Evolutionary conservation across 2,888 invertebrate species (phyloP).

Genomic region (Panzeria rudis): DNA sequence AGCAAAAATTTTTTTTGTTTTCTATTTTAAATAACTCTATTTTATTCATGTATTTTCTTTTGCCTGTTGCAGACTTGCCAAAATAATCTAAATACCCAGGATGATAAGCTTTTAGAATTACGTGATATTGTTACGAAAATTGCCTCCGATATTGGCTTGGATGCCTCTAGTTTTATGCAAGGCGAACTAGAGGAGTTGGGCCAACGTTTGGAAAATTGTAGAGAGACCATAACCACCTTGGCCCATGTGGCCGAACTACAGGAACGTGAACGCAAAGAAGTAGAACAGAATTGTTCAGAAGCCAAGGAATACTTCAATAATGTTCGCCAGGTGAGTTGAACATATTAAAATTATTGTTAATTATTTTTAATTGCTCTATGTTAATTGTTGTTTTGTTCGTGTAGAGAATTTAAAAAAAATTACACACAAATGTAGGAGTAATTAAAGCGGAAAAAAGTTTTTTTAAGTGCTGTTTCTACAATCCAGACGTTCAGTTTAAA

Average conservation of each 20-base stretch:
- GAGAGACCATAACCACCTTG: slow-evolving; percentile 89
- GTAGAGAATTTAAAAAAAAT: background rate
- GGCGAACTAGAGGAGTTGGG: slow-evolving; percentile 91
- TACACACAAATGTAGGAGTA: background rate
- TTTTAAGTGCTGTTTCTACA: too few relatives aligned
- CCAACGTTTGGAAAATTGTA: slow-evolving; percentile 89
- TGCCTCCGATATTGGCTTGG: slow-evolving; percentile 90
- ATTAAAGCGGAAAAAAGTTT: background rate
- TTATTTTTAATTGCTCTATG: slow-evolving; percentile 37
- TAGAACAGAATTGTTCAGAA: slow-evolving; percentile 85
- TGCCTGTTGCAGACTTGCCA: slow-evolving; percentile 87
- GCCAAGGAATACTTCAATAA: slow-evolving; percentile 87
- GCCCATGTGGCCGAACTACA: slow-evolving; percentile 91
- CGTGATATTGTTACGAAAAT: slow-evolving; percentile 91
- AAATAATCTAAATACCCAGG: slow-evolving; percentile 89
- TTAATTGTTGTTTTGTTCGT: slow-evolving; percentile 1
- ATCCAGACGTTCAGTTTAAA: too few relatives aligned
- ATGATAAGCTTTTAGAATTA: slow-evolving; percentile 88
- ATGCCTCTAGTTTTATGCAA: slow-evolving; percentile 88
- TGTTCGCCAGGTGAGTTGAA: slow-evolving; percentile 89
- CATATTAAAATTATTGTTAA: slow-evolving; percentile 22
- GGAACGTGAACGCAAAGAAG: slow-evolving; percentile 85
- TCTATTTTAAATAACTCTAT: background rate
- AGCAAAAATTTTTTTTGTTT: background rate
- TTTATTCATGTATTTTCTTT: slow-evolving; percentile 18